phyloP scores from a whole-genome alignment of 2,113 vertebrate genomes.

The Vireo altiloquus region DNA sequence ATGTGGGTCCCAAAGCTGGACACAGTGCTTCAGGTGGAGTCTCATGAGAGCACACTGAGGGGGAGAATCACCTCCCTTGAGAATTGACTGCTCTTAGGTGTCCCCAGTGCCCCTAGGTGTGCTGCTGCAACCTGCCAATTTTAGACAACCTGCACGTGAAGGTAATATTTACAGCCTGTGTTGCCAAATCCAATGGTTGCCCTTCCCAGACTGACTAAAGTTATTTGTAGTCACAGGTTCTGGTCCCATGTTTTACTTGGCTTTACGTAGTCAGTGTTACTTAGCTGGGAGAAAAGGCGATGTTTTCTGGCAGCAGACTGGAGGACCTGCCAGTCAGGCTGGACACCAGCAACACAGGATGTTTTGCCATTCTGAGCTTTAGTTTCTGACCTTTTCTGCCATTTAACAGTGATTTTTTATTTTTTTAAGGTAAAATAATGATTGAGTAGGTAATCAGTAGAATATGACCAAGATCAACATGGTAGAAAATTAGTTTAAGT shows the following conservation, averaged over 20 bases:
- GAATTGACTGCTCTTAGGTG: neutral
- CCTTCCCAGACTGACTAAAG: neutral
- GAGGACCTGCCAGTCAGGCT: neutral
- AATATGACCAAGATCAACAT: neutral
- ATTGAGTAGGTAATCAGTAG: neutral
- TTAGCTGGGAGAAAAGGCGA: neutral
- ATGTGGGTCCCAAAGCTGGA: neutral
- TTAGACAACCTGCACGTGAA: fast-evolving
- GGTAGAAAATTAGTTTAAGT: neutral
- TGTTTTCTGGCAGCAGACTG: neutral
- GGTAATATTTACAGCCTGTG: neutral
- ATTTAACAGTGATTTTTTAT: neutral
- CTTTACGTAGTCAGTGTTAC: fast-evolving
- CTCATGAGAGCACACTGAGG: too few species aligned
- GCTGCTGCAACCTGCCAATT: neutral
- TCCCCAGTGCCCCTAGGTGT: neutral
- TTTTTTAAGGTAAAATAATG: neutral
- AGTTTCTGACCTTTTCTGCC: neutral
- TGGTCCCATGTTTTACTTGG: neutral
- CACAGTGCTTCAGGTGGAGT: neutral
- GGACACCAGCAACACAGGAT: neutral
- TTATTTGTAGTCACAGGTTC: neutral
- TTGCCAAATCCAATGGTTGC: neutral
- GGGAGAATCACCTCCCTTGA: neutral
- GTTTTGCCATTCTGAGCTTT: neutral